Percentiles rank a stretch among this genome's conserved stretches.
phyloP scores from a whole-genome alignment of 2,797 vertebrate genomes.

The Coendou prehensilis region DNA sequence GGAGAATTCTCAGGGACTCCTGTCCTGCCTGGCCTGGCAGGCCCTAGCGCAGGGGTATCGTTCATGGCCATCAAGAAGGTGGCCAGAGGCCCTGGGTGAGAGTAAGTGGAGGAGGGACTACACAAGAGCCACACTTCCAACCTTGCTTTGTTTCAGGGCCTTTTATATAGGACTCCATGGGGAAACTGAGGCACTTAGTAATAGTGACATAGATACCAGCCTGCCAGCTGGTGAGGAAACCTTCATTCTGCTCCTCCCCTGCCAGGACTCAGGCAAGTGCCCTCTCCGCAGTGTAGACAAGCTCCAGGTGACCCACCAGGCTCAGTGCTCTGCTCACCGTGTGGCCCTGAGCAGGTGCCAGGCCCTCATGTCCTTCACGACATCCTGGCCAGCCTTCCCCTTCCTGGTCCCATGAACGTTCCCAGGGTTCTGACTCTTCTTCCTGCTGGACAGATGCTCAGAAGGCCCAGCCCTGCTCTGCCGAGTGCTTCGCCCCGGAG shows the following conservation, averaged over 20 bases:
- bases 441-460: background rate
- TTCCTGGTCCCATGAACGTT: background rate
- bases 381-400: background rate
- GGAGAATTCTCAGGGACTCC: background rate
- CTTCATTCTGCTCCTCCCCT: background rate
- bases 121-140: background rate
- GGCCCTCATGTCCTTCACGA: background rate
- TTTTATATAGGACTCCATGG: background rate
- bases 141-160: accelerated
- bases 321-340: background rate
- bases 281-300: accelerated
- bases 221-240: background rate
- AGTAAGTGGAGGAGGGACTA: too few relatives aligned
- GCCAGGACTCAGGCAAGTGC: background rate
- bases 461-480: background rate
- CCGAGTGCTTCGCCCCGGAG: background rate
- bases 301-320: background rate
- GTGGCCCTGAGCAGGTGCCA: too few relatives aligned
- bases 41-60: accelerated
- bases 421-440: background rate
- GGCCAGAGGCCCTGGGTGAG: background rate
- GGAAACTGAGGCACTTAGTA: constrained; percentile 14
- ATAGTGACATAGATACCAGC: accelerated
- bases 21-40: background rate
- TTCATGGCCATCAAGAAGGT: background rate